Conservation (phyloP, 2,888 invertebrate genomes). For the Iselma pallidipennis region DNA sequence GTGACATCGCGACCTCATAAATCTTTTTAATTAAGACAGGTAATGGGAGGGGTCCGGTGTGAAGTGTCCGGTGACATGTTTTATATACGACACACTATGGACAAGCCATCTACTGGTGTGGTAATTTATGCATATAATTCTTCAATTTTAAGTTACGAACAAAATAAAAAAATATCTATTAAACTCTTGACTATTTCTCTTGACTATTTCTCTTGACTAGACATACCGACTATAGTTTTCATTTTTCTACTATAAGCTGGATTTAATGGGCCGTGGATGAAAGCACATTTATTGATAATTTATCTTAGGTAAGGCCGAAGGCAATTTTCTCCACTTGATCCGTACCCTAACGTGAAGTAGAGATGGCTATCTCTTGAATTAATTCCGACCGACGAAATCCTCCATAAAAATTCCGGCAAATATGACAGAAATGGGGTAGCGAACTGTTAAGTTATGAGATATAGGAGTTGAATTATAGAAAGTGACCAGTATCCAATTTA, state of each 20-base stretch:
- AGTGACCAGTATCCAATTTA: constrained; percentile 58
- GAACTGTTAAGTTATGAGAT: constrained; percentile 49
- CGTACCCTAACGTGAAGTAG: background rate
- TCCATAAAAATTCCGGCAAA: constrained; percentile 25
- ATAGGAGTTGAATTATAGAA: constrained; percentile 58
- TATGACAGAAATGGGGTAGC: constrained; percentile 30
- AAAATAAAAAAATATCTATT: too few species aligned
- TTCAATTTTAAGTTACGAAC: background rate
- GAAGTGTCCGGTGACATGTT: constrained; percentile 45
- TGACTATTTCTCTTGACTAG: too few species aligned
- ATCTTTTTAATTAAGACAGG: constrained; percentile 49
- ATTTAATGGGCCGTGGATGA: background rate
- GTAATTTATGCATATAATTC: background rate
- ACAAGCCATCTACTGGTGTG: constrained; percentile 12
- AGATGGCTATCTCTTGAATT: constrained; percentile 13
- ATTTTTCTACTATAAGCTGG: background rate
- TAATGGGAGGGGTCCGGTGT: constrained; percentile 42
- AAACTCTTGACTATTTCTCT: too few species aligned
- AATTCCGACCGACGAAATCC: constrained; percentile 22
- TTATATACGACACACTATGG: constrained; percentile 34
- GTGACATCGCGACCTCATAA: constrained; percentile 46
- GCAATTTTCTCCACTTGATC: background rate
- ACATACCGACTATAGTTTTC: background rate
- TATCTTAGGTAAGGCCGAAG: background rate
- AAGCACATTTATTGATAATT: background rate